phyloP scores from a whole-genome alignment of 2,113 vertebrate species.

The Azemiops feae region DNA sequence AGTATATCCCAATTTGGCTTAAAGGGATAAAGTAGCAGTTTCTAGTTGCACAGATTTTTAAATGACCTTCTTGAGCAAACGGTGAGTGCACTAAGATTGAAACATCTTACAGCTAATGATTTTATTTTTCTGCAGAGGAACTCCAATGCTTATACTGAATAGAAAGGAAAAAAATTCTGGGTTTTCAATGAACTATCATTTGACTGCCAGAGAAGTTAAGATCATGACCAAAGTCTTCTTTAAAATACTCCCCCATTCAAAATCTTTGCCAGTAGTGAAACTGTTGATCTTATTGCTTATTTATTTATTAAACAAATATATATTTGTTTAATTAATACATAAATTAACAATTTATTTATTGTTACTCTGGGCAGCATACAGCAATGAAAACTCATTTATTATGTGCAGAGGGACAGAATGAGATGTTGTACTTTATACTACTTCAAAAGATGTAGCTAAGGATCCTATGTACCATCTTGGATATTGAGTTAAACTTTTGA shows the following conservation, averaged over 20 bases:
- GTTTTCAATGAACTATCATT: not conserved
- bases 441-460: not conserved
- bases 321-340: no score
- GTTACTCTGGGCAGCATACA: no score
- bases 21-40: not conserved
- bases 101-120: not conserved
- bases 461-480: not conserved
- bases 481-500: not conserved
- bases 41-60: not conserved
- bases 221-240: not conserved
- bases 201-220: not conserved
- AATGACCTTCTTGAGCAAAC: not conserved
- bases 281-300: not conserved
- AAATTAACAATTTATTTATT: not conserved
- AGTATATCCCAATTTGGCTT: not conserved
- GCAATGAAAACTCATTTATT: not conserved
- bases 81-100: not conserved
- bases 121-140: not conserved
- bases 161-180: not conserved
- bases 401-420: not conserved
- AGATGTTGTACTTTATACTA: not conserved
- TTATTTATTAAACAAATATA: not conserved
- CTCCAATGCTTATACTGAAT: not conserved
- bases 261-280: not conserved
- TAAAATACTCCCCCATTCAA: not conserved